Conservation (phyloP, 2,797 vertebrate genomes). For the Macroramphosus scolopax region DNA sequence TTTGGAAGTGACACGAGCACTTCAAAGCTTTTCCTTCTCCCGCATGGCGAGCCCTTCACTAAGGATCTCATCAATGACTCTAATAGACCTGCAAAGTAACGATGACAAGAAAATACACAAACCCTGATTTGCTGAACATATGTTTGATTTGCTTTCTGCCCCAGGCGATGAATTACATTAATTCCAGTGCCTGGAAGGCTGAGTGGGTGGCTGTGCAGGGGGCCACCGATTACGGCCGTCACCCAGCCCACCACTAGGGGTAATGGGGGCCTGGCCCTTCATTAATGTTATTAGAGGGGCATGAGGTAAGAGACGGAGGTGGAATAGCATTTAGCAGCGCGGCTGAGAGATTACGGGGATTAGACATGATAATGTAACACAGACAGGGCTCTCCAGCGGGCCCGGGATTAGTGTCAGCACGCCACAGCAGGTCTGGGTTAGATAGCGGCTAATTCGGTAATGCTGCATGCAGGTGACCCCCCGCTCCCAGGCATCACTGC, state of each 20-base stretch:
- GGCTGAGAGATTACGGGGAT: conserved; percentile 76
- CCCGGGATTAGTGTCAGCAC: conserved; percentile 75
- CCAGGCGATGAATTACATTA: conserved; percentile 83
- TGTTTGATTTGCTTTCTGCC: conserved; percentile 82
- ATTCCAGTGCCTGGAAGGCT: conserved; percentile 71
- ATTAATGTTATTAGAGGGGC: conserved; percentile 80
- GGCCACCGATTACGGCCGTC: conserved; percentile 62
- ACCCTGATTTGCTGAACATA: conserved; percentile 83
- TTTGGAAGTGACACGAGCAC: conserved; percentile 66
- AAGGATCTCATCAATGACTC: conserved; percentile 70
- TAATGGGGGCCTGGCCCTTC: conserved; percentile 68
- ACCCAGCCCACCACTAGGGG: conserved; percentile 53
- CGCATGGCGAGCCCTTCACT: conserved; percentile 59
- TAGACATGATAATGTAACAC: conserved; percentile 77
- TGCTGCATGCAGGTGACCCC: conserved; percentile 79
- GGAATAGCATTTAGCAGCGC: conserved; percentile 75
- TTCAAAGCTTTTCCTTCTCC: conserved; percentile 69
- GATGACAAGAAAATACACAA: conserved; percentile 80
- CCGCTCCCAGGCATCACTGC: conserved; percentile 63
- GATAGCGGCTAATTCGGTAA: conserved; percentile 82
- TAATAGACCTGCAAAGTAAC: conserved; percentile 73
- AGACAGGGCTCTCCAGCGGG: conserved; percentile 75
- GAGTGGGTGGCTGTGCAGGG: conserved; percentile 68
- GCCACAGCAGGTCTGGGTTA: conserved; percentile 80
- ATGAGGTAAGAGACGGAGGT: conserved; percentile 80